phyloP scores from a whole-genome alignment of 2,888 invertebrate species.

The Nomada lathburiana region DNA sequence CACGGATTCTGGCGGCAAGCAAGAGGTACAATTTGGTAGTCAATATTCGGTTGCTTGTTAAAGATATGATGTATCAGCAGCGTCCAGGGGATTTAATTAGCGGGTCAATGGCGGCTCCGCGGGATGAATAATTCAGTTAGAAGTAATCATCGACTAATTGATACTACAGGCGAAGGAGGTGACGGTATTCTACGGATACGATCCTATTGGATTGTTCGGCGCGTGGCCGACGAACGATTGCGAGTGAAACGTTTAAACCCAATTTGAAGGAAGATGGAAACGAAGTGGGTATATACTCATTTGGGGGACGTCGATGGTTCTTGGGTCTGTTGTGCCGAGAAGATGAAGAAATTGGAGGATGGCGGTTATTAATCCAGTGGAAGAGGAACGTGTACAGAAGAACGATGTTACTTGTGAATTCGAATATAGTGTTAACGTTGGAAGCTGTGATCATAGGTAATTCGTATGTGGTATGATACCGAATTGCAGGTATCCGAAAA shows the following conservation, averaged over 20 bases:
- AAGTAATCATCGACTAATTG: constrained; percentile 50
- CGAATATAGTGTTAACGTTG: no score
- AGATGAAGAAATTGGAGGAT: no score
- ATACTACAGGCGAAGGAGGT: constrained; percentile 39
- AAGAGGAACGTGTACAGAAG: no score
- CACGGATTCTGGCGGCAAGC: neutral
- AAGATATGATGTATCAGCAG: neutral
- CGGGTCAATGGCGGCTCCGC: constrained; percentile 15
- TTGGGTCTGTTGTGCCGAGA: no score
- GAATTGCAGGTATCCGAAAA: no score
- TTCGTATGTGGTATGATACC: no score
- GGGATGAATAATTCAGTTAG: constrained; percentile 41
- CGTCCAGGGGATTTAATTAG: constrained; percentile 42
- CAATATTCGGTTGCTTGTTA: constrained; percentile 38
- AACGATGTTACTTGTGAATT: no score
- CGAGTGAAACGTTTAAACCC: constrained; percentile 12
- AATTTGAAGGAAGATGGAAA: constrained; percentile 16
- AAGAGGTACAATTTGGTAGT: constrained; percentile 15
- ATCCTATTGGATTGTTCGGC: neutral
- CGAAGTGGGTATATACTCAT: neutral
- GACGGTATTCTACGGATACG: constrained; percentile 17
- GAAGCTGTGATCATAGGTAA: no score
- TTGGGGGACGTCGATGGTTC: no score
- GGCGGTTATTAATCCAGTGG: no score
- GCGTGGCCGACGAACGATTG: neutral